phyloP scores from a whole-genome alignment of 2,797 vertebrate genomes.

The Amazona finschi region DNA sequence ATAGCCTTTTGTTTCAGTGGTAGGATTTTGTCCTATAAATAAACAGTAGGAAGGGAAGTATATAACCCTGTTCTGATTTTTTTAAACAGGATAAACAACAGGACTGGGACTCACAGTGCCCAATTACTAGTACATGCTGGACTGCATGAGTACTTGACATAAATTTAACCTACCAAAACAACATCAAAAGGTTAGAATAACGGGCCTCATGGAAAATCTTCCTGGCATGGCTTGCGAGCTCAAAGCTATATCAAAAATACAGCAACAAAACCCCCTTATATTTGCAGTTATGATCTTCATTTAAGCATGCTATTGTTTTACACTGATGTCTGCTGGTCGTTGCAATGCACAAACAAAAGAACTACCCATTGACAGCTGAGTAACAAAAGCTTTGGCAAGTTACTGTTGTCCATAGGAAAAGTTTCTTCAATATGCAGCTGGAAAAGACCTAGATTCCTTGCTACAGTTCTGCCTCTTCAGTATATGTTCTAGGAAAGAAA shows the following conservation, averaged over 20 bases:
- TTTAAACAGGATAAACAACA: background rate
- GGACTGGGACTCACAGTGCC: background rate
- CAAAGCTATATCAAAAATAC: background rate
- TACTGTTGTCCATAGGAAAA: background rate
- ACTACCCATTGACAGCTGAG: background rate
- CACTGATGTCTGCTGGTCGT: background rate
- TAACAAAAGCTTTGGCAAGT: background rate
- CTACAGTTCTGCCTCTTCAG: background rate
- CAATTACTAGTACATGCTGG: background rate
- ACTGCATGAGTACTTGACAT: background rate
- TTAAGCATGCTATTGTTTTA: background rate
- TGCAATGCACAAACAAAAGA: background rate
- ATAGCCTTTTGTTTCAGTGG: accelerated
- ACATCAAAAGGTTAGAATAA: background rate
- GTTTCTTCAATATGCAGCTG: accelerated
- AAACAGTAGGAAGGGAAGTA: background rate
- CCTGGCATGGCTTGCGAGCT: background rate
- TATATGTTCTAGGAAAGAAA: background rate
- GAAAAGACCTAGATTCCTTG: background rate
- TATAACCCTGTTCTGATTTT: background rate
- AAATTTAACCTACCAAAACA: background rate
- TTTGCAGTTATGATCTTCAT: background rate
- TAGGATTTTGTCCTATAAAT: background rate
- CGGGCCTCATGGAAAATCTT: background rate
- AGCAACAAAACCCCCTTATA: background rate